These are phyloP conservation scores for Drosophila kuntzei DNA, from an alignment of 2,888 invertebrate species.

Conservation along the genomic window DNA sequence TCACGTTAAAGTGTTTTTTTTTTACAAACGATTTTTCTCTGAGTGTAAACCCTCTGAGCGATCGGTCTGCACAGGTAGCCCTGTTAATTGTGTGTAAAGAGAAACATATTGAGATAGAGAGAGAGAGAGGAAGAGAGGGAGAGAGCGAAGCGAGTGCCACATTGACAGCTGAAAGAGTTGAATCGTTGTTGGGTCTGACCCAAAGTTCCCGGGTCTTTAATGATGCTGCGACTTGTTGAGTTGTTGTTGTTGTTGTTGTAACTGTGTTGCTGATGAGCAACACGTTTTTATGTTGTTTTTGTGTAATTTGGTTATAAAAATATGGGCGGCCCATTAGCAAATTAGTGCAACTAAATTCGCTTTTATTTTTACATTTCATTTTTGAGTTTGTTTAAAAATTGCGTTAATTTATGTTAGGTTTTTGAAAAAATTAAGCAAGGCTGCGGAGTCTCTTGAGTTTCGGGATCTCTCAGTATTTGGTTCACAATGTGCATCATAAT, in stretches of 20 bases:
- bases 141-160: slow-evolving; percentile 19
- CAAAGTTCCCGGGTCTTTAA: slow-evolving; percentile 47
- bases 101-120: neutral
- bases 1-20: too few species aligned
- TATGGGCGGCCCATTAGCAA: slow-evolving; percentile 69
- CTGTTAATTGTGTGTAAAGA: slow-evolving; percentile 8
- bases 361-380: slow-evolving; percentile 22
- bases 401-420: slow-evolving; percentile 27
- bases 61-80: slow-evolving; percentile 51
- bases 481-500: neutral
- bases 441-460: neutral
- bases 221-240: slow-evolving; percentile 52
- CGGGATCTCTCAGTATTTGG: neutral
- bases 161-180: slow-evolving; percentile 37
- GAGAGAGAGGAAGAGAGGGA: slow-evolving; percentile 6
- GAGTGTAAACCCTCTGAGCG: slow-evolving; percentile 12
- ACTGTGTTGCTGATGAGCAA: slow-evolving; percentile 45
- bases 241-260: slow-evolving; percentile 27
- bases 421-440: slow-evolving; percentile 6
- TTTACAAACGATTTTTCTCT: neutral
- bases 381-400: slow-evolving; percentile 26
- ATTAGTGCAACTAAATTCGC: slow-evolving; percentile 69
- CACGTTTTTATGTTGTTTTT: slow-evolving; percentile 58
- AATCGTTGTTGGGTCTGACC: slow-evolving; percentile 13
- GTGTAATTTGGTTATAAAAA: slow-evolving; percentile 65